These are phyloP conservation scores for Crotalus horridus DNA, from an alignment of 2,113 vertebrate species.

Conservation along the genomic window DNA sequence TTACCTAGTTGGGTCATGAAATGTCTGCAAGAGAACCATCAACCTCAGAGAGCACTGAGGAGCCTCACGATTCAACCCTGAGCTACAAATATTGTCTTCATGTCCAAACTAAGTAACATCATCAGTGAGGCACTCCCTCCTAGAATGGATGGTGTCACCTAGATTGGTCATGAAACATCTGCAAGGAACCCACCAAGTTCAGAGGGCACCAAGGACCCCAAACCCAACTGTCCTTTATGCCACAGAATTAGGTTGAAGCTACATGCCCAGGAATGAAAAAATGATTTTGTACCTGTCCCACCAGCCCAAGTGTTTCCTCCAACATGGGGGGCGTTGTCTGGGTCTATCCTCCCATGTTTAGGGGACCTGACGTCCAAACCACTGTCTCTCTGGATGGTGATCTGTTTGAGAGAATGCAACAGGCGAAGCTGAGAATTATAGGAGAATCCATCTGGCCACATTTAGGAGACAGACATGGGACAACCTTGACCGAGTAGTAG, in stretches of 20 bases:
- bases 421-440: background rate
- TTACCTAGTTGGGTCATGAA: too few relatives aligned
- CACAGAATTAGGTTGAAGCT: background rate
- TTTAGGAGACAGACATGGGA: background rate
- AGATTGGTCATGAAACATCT: background rate
- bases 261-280: background rate
- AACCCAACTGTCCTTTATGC: background rate
- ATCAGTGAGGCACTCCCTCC: too few relatives aligned
- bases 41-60: too few relatives aligned
- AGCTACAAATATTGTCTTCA: too few relatives aligned
- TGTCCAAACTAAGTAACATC: too few relatives aligned
- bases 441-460: background rate
- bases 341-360: conserved; percentile 90
- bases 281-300: conserved; percentile 81
- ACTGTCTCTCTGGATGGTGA: conserved; percentile 90
- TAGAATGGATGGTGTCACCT: too few relatives aligned
- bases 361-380: conserved; percentile 86
- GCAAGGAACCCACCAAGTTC: too few relatives aligned
- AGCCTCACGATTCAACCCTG: too few relatives aligned
- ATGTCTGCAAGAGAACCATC: too few relatives aligned
- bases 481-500: background rate
- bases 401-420: conserved; percentile 66
- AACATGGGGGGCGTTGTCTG: conserved; percentile 83
- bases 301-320: conserved; percentile 96
- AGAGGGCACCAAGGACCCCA: too few relatives aligned